These are phyloP conservation scores for Monopis laevigella DNA, from an alignment of 2,888 invertebrate species.

Conservation along the genomic window DNA sequence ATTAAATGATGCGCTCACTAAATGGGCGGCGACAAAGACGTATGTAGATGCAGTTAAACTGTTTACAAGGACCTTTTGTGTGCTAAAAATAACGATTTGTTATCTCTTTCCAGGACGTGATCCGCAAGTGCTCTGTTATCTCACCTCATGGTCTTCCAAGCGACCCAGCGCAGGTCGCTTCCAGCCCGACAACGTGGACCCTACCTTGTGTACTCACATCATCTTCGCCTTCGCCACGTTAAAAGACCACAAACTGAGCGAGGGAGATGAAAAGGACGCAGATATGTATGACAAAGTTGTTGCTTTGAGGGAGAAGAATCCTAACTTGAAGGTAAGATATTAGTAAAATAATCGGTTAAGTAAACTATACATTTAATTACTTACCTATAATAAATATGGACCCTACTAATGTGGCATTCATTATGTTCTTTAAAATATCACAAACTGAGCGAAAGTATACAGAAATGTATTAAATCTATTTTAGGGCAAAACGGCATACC, in stretches of 20 bases:
- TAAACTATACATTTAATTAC: no score
- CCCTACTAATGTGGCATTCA: no score
- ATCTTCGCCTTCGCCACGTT: conserved; percentile 95
- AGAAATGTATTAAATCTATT: no score
- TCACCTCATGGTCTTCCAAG: conserved; percentile 96
- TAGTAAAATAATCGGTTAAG: no score
- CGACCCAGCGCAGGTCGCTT: conserved; percentile 89
- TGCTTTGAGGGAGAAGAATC: conserved; percentile 86
- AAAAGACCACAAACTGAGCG: conserved; percentile 83
- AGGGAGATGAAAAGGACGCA: conserved; percentile 82
- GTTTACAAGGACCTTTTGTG: no score
- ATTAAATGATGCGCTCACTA: no score
- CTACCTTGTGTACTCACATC: conserved; percentile 91
- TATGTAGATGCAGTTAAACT: no score
- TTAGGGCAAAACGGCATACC: no score
- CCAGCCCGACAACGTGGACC: conserved; percentile 87
- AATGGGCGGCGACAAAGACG: no score
- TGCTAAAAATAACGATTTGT: background rate
- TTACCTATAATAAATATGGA: no score
- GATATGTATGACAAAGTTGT: conserved; percentile 89
- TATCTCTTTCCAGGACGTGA: conserved; percentile 71
- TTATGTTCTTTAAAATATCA: no score
- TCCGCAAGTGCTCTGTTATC: conserved; percentile 91
- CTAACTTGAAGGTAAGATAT: conserved; percentile 85
- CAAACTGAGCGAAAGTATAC: no score